A percentile compares a stretch with the other conserved stretches of the same genome.
Conservation (phyloP, 2,797 vertebrate species). For the Anguilla marmorata region DNA sequence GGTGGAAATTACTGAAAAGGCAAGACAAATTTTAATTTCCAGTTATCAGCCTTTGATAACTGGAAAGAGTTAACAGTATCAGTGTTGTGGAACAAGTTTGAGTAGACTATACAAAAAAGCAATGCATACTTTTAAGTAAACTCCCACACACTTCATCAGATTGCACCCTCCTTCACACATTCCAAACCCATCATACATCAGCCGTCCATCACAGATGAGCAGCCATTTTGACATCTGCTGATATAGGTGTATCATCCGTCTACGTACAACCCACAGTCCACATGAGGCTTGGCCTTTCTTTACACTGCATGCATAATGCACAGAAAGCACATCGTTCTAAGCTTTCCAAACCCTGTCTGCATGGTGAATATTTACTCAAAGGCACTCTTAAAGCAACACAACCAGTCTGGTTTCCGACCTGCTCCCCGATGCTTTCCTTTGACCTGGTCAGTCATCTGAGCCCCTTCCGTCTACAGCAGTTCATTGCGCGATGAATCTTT, state of each 20-base stretch:
- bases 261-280: background rate
- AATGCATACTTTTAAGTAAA: background rate
- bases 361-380: background rate
- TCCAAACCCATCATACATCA: background rate
- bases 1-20: background rate
- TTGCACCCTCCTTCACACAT: background rate
- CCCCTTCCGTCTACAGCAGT: slow-evolving; percentile 13
- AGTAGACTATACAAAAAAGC: background rate
- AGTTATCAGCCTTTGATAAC: background rate
- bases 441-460: slow-evolving; percentile 21
- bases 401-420: background rate
- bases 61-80: background rate
- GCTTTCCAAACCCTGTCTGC: background rate
- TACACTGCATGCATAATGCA: background rate
- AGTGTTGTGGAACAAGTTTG: slow-evolving; percentile 10
- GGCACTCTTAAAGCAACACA: slow-evolving; percentile 16
- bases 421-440: background rate
- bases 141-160: background rate
- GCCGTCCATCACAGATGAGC: background rate
- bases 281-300: background rate
- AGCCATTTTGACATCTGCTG: background rate
- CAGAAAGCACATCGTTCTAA: background rate
- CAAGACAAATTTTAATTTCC: background rate
- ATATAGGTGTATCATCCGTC: background rate
- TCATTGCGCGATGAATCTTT: slow-evolving; percentile 30